A percentile compares a stretch with the other conserved stretches of the same genome.
phyloP scores from a whole-genome alignment of 2,797 vertebrate genomes.

The Hemitrygon akajei region DNA sequence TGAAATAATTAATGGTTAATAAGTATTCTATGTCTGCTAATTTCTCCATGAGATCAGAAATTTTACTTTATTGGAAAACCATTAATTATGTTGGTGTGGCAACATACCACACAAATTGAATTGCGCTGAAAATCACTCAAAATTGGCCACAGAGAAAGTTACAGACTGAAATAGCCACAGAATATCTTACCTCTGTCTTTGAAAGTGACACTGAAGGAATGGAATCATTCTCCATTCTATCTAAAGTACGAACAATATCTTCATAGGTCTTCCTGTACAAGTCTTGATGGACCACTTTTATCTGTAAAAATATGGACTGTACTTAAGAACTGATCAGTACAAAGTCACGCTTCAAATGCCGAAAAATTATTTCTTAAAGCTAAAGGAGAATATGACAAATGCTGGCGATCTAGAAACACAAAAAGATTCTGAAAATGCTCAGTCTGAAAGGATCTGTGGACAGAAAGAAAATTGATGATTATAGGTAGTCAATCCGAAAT shows the following conservation, averaged over 20 bases:
- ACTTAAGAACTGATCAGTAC: neutral
- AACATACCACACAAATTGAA: neutral
- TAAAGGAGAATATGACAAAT: neutral
- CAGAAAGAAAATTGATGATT: neutral
- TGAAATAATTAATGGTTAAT: no score
- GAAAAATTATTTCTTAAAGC: neutral
- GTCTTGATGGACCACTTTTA: constrained; percentile 77
- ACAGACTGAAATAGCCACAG: neutral
- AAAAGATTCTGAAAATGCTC: neutral
- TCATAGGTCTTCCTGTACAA: constrained; percentile 80
- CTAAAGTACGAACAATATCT: constrained; percentile 82
- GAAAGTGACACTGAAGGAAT: constrained; percentile 86
- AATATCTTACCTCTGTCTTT: constrained; percentile 68
- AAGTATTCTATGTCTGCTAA: neutral
- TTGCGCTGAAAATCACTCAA: no score
- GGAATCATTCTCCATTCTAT: constrained; percentile 93
- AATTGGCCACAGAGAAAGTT: neutral
- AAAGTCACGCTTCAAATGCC: neutral
- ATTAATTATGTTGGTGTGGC: neutral
- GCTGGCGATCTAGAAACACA: neutral
- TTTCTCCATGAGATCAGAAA: neutral
- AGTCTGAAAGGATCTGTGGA: neutral
- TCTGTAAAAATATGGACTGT: constrained; percentile 56
- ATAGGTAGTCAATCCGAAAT: neutral
- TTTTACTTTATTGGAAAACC: neutral